phyloP scores from a whole-genome alignment of 2,113 vertebrate genomes.

The Piliocolobus tephrosceles region DNA sequence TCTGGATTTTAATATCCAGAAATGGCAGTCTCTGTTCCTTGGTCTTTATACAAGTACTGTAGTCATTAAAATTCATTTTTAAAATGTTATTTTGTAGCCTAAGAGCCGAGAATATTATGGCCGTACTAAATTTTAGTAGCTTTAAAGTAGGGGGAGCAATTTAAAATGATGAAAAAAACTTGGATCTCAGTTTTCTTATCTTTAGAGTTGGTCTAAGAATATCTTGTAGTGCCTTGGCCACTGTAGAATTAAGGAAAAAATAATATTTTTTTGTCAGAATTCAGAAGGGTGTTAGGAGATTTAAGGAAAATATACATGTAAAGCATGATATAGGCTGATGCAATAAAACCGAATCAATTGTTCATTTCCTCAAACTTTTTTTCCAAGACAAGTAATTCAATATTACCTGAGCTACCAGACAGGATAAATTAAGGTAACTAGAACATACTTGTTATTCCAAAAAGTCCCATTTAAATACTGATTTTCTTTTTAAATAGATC shows the following conservation, averaged over 20 bases:
- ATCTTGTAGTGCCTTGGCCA: background rate
- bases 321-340: background rate
- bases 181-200: background rate
- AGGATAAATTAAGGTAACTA: background rate
- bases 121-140: background rate
- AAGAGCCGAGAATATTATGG: background rate
- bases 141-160: background rate
- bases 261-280: background rate
- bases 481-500: background rate
- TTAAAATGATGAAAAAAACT: background rate
- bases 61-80: background rate
- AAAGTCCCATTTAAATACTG: background rate
- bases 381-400: background rate
- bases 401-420: background rate
- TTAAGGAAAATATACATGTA: background rate
- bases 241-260: background rate
- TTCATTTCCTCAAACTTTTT: background rate
- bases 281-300: background rate
- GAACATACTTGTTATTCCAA: background rate
- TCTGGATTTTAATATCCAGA: background rate
- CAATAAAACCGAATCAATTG: background rate
- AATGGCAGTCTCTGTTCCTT: accelerated
- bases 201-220: background rate
- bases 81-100: background rate
- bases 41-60: background rate